These are phyloP conservation scores for Mastigias papua DNA, from an alignment of 30 jellyfish, hydroid and myxozoan species.

Conservation along the genomic window DNA sequence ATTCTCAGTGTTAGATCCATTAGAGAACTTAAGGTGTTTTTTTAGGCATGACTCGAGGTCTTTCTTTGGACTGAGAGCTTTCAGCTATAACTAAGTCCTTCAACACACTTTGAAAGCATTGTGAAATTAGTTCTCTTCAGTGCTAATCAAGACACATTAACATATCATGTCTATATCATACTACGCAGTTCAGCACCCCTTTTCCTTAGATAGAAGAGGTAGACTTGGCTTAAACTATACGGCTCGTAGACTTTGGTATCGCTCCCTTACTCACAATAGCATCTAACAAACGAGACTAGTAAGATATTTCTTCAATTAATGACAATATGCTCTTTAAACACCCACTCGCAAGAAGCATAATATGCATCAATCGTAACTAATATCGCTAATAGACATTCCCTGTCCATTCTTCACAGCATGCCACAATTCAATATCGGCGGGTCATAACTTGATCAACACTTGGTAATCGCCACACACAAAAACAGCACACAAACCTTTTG, in stretches of 20 bases:
- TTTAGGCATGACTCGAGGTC: too few species aligned
- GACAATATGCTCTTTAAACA: too few species aligned
- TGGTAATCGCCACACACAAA: not conserved
- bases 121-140: not conserved
- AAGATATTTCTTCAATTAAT: not conserved
- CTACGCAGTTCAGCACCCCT: too few species aligned
- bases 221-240: too few species aligned
- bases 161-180: too few species aligned
- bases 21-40: too few species aligned
- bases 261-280: not conserved
- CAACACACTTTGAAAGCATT: not conserved
- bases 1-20: too few species aligned
- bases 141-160: not conserved
- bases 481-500: not conserved
- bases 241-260: not conserved
- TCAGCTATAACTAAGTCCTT: too few species aligned
- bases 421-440: not conserved
- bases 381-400: not conserved
- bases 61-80: too few species aligned
- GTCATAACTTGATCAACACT: not conserved
- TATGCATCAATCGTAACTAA: not conserved
- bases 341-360: not conserved
- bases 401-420: not conserved
- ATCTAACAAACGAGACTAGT: not conserved
- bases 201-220: too few species aligned